Evolutionary conservation across 2,113 vertebrate genomes (phyloP).

Genomic region (Oxygymnocypris stewartii): DNA sequence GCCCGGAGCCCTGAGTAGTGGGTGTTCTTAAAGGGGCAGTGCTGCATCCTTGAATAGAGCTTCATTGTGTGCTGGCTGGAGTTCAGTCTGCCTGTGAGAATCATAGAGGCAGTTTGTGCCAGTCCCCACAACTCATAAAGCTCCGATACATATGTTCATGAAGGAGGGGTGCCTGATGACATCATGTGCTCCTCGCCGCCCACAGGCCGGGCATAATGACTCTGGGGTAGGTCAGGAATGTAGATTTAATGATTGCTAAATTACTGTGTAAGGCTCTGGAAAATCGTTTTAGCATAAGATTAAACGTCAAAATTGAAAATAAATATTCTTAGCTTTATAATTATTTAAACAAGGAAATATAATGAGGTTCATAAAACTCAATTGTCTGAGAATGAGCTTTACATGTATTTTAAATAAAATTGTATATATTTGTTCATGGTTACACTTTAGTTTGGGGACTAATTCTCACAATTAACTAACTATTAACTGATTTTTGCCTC

Average conservation of each 20-base stretch:
- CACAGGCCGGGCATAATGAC: background rate
- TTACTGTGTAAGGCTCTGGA: background rate
- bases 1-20: constrained; percentile 37
- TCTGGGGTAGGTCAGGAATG: constrained; percentile 32
- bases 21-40: constrained; percentile 58
- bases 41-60: constrained; percentile 61
- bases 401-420: no score
- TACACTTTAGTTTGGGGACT: no score
- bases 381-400: no score
- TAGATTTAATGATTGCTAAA: background rate
- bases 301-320: background rate
- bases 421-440: no score
- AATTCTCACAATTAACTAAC: no score
- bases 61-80: constrained; percentile 63
- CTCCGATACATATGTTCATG: constrained; percentile 58
- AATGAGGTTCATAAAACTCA: background rate
- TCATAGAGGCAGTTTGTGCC: constrained; percentile 75
- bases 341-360: background rate
- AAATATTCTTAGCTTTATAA: background rate
- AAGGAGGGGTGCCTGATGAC: constrained; percentile 35
- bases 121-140: constrained; percentile 69
- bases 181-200: background rate
- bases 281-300: background rate
- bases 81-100: constrained; percentile 57
- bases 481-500: no score